phyloP scores from a whole-genome alignment of 2,797 vertebrate species.

The Lophius americanus region DNA sequence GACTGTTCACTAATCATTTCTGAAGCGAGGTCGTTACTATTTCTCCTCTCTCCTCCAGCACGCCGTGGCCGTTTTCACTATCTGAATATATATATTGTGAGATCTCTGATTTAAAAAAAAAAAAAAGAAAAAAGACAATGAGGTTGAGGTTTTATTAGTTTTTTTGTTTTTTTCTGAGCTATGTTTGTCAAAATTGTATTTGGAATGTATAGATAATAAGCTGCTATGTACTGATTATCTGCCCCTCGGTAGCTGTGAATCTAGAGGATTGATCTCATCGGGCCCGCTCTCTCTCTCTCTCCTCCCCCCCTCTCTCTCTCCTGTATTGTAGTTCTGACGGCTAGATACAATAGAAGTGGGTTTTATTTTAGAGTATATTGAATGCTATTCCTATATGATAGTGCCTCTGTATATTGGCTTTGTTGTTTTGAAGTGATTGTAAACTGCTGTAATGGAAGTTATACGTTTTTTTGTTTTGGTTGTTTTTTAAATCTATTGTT shows the following conservation, averaged over 20 bases:
- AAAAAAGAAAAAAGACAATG: slow-evolving; percentile 33
- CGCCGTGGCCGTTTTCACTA: slow-evolving; percentile 80
- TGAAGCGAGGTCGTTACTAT: slow-evolving; percentile 91
- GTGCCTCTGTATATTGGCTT: slow-evolving; percentile 86
- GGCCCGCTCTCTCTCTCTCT: slow-evolving; percentile 88
- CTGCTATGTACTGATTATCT: slow-evolving; percentile 98
- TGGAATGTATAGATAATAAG: slow-evolving; percentile 99
- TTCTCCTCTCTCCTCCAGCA: slow-evolving; percentile 90
- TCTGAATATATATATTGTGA: slow-evolving; percentile 80
- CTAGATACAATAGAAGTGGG: slow-evolving; percentile 88
- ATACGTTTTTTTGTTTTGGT: slow-evolving; percentile 81
- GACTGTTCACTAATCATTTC: slow-evolving; percentile 92
- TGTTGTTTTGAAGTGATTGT: slow-evolving; percentile 97
- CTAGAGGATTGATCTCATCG: slow-evolving; percentile 96
- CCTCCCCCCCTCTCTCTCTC: slow-evolving; percentile 83
- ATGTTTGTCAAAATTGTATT: slow-evolving; percentile 93
- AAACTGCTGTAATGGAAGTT: slow-evolving; percentile 99
- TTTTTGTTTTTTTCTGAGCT: slow-evolving; percentile 84
- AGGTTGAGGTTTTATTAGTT: slow-evolving; percentile 85
- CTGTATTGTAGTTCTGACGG: slow-evolving; percentile 87
- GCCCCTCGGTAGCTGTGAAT: slow-evolving; percentile 99
- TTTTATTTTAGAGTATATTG: slow-evolving; percentile 82
- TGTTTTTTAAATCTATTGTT: slow-evolving; percentile 64
- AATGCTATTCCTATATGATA: slow-evolving; percentile 79
- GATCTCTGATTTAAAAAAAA: slow-evolving; percentile 74